Evolutionary conservation across 1,140 invertebrate genomes (phyloP).

Genomic region (Cyclina sinensis): DNA sequence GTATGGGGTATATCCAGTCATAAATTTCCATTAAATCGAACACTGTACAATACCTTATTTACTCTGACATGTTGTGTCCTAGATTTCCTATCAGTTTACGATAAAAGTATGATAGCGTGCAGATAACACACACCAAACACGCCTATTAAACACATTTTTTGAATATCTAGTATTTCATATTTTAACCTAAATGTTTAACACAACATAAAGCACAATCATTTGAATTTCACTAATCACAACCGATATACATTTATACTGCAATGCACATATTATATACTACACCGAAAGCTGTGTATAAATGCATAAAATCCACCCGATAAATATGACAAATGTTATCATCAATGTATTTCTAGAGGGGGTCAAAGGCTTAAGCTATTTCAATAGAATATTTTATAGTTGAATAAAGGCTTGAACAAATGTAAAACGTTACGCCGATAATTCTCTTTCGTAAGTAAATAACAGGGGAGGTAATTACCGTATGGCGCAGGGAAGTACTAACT

Average conservation of each 20-base stretch:
- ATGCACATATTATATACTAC: background rate
- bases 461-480: background rate
- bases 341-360: background rate
- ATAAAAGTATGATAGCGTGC: background rate
- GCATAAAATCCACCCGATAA: background rate
- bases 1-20: too few species aligned
- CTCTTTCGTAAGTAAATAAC: background rate
- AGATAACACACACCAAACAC: background rate
- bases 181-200: background rate
- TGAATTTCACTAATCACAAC: background rate
- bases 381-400: conserved; percentile 8
- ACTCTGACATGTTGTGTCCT: too few species aligned
- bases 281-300: background rate
- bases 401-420: conserved; percentile 1
- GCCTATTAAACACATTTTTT: background rate
- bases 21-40: too few species aligned
- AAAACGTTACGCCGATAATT: background rate
- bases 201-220: background rate
- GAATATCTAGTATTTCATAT: background rate
- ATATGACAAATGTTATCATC: background rate
- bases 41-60: too few species aligned
- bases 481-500: too few species aligned
- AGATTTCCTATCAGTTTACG: too few species aligned
- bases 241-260: background rate
- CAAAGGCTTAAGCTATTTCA: background rate